phyloP scores from a whole-genome alignment of 2,888 invertebrate genomes.

The Koerneria pararmatus region DNA sequence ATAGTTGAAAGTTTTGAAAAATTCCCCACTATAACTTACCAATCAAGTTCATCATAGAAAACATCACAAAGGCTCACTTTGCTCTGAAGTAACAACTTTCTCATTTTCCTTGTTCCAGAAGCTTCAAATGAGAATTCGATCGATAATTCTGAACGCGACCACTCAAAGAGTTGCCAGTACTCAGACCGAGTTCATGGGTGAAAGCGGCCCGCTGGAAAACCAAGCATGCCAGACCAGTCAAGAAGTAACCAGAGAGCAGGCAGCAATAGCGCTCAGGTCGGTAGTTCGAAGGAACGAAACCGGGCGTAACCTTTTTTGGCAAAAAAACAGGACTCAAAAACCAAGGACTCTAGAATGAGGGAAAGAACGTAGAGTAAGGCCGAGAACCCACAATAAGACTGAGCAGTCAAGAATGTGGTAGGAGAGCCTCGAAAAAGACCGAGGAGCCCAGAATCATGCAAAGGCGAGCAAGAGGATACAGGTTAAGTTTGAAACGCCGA shows the following conservation, averaged over 20 bases:
- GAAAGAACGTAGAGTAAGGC: too few species aligned
- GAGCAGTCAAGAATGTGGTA: too few species aligned
- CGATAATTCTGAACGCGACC: slow-evolving; percentile 37
- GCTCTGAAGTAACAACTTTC: background rate
- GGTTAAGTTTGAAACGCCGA: too few species aligned
- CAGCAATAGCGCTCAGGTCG: slow-evolving; percentile 17
- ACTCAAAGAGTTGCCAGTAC: slow-evolving; percentile 37
- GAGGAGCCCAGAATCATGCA: too few species aligned
- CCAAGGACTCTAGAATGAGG: too few species aligned
- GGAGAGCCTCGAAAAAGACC: too few species aligned
- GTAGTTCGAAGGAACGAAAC: too few species aligned
- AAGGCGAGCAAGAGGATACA: too few species aligned
- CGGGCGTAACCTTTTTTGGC: too few species aligned
- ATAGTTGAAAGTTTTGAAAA: background rate
- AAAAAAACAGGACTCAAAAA: too few species aligned
- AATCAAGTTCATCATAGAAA: background rate
- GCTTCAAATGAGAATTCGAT: slow-evolving; percentile 41
- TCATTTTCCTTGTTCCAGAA: slow-evolving; percentile 28
- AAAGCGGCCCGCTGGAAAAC: slow-evolving; percentile 9
- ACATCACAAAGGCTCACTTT: background rate
- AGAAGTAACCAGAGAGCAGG: slow-evolving; percentile 36
- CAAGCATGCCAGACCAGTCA: slow-evolving; percentile 40
- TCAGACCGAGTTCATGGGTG: slow-evolving; percentile 35
- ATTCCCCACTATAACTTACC: background rate
- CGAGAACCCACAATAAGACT: too few species aligned